Base-by-base conservation (phyloP, 2,797 vertebrate genomes). In the Nyctibius grandis region DNA sequence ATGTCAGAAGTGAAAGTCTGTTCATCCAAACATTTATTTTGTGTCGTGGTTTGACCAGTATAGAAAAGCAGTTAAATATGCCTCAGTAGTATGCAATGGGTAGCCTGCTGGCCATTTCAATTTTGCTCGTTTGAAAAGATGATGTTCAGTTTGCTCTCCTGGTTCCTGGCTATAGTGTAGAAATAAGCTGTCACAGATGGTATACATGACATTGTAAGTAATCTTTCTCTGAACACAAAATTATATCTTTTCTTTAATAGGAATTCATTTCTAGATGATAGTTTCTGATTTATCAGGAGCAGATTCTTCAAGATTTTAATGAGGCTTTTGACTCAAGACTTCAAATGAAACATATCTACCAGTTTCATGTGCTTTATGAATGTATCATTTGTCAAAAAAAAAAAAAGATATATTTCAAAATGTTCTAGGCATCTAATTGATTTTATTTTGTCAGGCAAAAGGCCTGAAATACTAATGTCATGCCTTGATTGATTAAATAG, bases 241-340 rank as follows among this genome's bases (percentile, higher is more conserved):
- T 69, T 73, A 26, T 82, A 61, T 67, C 5, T 85, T 56, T 75
- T 91, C 29, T 79, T 87, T 79, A 91, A 89, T 61, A 80, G 31
- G 25, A 90, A 80, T 94, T 93, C 1, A 60, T 89, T 90, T 91
- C 56, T 95, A 74, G 77, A 82, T 95, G 36, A 76, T 74, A 74
- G 51, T 91, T 95, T 82, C 70, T 95, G 70, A 87, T 90, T 23
- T 92, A 53, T 61, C 45, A 80, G 59, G 44, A 85, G n/a, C 74
- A 67, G n/a, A 76, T 73, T 88, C 50, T 72, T 59, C 51, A 77
- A 88, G 53, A 77, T 95, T 95, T 96, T 92, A 83, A 93, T 85
- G 78, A 93, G 57, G 5, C 17, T 88, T 95, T 93, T 92, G 50
- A 75, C 89, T 88, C 33, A 61, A 60, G 18, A 29, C 51, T 91